Percentiles rank a stretch among this genome's conserved stretches.
phyloP scores from a whole-genome alignment of 2,113 vertebrate species.

The Furnarius figulus region DNA sequence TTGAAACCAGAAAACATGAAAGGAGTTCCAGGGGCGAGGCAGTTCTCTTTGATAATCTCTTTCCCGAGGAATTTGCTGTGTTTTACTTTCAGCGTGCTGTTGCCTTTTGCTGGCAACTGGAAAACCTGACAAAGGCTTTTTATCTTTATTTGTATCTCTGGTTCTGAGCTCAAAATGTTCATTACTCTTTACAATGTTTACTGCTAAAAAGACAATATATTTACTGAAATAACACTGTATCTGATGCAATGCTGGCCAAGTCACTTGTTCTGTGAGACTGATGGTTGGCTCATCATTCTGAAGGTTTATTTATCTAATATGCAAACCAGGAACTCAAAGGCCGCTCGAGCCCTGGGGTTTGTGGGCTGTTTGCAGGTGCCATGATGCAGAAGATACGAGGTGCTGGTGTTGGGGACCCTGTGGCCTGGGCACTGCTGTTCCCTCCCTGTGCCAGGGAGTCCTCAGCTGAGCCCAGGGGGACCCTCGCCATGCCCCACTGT shows the following conservation, averaged over 20 bases:
- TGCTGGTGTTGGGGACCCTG: not conserved
- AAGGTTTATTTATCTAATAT: not conserved
- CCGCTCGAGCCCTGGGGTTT: fast-evolving
- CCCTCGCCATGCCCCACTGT: not conserved
- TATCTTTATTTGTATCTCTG: not conserved
- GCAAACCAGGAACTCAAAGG: not conserved
- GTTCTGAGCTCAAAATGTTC: not conserved
- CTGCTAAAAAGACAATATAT: not conserved
- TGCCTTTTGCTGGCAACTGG: not conserved
- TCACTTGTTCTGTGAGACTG: fast-evolving
- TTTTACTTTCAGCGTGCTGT: not conserved
- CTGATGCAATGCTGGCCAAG: fast-evolving
- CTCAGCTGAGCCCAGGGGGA: fast-evolving
- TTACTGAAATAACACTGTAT: fast-evolving
- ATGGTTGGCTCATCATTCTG: fast-evolving
- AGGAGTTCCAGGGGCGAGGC: not conserved
- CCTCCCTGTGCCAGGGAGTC: fast-evolving
- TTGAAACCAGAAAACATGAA: not conserved
- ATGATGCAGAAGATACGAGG: fast-evolving
- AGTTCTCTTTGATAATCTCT: not conserved
- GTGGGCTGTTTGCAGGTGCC: not conserved
- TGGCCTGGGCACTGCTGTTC: not conserved
- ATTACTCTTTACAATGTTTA: not conserved
- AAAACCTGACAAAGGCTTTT: not conserved
- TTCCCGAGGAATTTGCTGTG: not conserved